A percentile compares a stretch with the other conserved stretches of the same genome.
Evolutionary conservation across 2,797 vertebrate species (phyloP).

Genomic region (Coccyzus lansbergi): DNA sequence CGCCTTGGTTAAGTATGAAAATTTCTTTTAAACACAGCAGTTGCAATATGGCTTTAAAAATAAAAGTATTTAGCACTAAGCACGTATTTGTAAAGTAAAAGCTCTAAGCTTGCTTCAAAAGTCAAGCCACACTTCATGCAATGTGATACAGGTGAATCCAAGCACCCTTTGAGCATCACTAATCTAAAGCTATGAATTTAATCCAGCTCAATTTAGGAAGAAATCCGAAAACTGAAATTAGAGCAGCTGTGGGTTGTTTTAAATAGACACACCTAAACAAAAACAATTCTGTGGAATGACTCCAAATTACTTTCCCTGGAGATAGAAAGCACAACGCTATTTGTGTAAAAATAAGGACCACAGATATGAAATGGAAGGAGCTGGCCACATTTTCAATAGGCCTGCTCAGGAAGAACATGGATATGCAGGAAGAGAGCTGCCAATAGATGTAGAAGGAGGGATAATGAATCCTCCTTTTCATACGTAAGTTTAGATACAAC

Average conservation of each 20-base stretch:
- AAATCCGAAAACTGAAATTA: background rate
- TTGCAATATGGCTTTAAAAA: background rate
- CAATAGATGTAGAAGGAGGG: background rate
- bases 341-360: background rate
- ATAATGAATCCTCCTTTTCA: background rate
- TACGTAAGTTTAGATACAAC: background rate
- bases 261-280: background rate
- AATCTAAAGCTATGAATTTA: background rate
- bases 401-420: background rate
- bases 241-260: background rate
- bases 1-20: background rate
- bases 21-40: background rate
- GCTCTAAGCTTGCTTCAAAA: background rate
- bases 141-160: background rate
- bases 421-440: background rate
- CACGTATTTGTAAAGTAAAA: conserved; percentile 10
- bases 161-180: background rate
- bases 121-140: conserved; percentile 23
- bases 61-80: conserved; percentile 14
- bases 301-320: background rate
- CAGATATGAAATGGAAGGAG: background rate
- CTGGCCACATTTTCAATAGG: background rate
- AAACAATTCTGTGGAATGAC: background rate
- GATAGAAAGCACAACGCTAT: background rate
- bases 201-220: background rate